Evolutionary conservation across 92 coral and sea anemone genomes (phyloP).

Genomic region (Epizoanthus rinbou): DNA sequence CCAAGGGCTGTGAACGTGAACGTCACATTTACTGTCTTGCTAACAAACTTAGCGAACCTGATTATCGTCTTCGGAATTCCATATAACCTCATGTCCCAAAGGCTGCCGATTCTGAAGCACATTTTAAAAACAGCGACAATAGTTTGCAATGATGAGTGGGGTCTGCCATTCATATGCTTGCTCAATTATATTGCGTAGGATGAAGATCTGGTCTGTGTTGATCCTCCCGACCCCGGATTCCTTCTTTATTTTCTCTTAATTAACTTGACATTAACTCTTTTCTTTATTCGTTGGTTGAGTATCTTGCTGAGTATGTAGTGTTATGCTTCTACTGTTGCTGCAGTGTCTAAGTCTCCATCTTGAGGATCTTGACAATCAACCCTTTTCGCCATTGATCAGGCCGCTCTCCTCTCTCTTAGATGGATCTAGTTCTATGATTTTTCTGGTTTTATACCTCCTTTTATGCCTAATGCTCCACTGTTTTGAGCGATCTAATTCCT

Average conservation of each 20-base stretch:
- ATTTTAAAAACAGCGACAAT: neutral
- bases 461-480: neutral
- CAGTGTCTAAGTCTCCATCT: slow-evolving; percentile 42
- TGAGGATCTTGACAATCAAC: slow-evolving; percentile 29
- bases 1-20: neutral
- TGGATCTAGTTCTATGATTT: neutral
- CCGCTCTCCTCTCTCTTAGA: slow-evolving; percentile 24
- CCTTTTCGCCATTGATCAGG: slow-evolving; percentile 39
- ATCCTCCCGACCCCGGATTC: slow-evolving; percentile 37
- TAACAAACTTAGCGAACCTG: neutral
- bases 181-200: slow-evolving; percentile 36
- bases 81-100: slow-evolving; percentile 7
- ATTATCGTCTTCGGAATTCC: slow-evolving; percentile 22
- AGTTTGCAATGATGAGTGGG: neutral
- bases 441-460: neutral
- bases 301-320: slow-evolving; percentile 38
- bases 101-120: neutral
- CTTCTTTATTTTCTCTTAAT: slow-evolving; percentile 39
- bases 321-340: slow-evolving; percentile 43
- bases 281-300: slow-evolving; percentile 38
- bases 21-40: neutral
- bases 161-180: slow-evolving; percentile 21
- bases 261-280: slow-evolving; percentile 11
- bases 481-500: slow-evolving; percentile 1
- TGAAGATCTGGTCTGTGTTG: slow-evolving; percentile 42